A percentile compares a stretch with the other conserved stretches of the same genome.
phyloP scores from a whole-genome alignment of 2,797 vertebrate species.

The Rachycentron canadum region DNA sequence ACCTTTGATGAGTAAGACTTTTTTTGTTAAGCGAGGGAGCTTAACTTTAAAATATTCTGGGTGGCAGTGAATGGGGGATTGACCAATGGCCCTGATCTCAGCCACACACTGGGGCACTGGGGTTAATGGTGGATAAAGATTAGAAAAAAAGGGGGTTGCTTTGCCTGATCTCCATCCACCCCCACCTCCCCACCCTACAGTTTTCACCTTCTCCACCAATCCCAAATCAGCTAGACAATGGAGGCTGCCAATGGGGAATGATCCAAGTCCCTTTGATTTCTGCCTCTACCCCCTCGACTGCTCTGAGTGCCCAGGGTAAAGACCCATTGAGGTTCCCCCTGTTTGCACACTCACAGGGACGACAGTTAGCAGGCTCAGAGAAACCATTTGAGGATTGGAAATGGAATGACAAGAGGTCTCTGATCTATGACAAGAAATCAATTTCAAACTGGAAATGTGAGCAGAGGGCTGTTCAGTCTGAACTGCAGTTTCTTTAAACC shows the following conservation, averaged over 20 bases:
- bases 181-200: slow-evolving; percentile 66
- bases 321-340: slow-evolving; percentile 82
- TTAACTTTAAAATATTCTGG: slow-evolving; percentile 90
- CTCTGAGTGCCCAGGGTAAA: slow-evolving; percentile 83
- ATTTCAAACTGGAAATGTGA: slow-evolving; percentile 83
- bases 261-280: slow-evolving; percentile 84
- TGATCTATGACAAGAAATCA: slow-evolving; percentile 88
- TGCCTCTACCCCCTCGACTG: slow-evolving; percentile 70
- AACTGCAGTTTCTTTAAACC: slow-evolving; percentile 74
- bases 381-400: slow-evolving; percentile 83
- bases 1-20: slow-evolving; percentile 86
- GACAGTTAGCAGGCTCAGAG: slow-evolving; percentile 75
- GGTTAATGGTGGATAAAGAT: slow-evolving; percentile 92
- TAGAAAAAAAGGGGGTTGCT: slow-evolving; percentile 72
- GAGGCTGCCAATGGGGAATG: slow-evolving; percentile 81
- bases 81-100: slow-evolving; percentile 88
- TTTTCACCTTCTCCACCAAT: slow-evolving; percentile 79
- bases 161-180: slow-evolving; percentile 82
- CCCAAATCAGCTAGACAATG: slow-evolving; percentile 84
- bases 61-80: slow-evolving; percentile 87
- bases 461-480: slow-evolving; percentile 68
- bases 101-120: slow-evolving; percentile 83
- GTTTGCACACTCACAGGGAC: slow-evolving; percentile 77
- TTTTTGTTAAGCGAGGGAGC: slow-evolving; percentile 84
- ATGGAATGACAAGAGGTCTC: slow-evolving; percentile 82